These are phyloP conservation scores for Lysandra coridon DNA, from an alignment of 2,888 invertebrate genomes.

Conservation along the genomic window DNA sequence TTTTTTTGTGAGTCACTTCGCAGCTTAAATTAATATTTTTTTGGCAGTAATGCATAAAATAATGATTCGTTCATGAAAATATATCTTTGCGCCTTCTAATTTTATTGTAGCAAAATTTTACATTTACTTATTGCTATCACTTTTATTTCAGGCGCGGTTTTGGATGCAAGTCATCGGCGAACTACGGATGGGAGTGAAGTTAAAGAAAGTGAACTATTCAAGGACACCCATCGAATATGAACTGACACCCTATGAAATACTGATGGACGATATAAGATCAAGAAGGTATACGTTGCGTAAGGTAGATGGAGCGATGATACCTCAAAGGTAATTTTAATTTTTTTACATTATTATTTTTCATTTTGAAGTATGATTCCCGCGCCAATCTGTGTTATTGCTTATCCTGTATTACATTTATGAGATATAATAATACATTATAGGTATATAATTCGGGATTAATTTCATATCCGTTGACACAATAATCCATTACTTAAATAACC, in stretches of 20 bases:
- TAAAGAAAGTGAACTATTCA: conserved; percentile 91
- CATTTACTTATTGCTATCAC: conserved; percentile 42
- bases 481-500: neutral
- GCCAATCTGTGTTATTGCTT: neutral
- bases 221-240: conserved; percentile 93
- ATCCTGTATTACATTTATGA: neutral
- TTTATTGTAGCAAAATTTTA: conserved; percentile 49
- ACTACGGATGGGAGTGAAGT: conserved; percentile 93
- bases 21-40: neutral
- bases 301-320: conserved; percentile 90
- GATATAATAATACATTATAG: neutral
- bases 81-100: conserved; percentile 45
- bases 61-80: neutral
- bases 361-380: neutral
- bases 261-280: conserved; percentile 97
- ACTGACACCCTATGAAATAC: conserved; percentile 96
- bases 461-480: too few relatives aligned
- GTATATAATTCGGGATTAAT: neutral
- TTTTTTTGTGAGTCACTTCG: neutral
- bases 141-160: conserved; percentile 88
- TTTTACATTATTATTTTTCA: neutral
- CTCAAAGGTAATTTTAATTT: conserved; percentile 75
- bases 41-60: neutral
- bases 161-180: conserved; percentile 98
- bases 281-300: conserved; percentile 94